Evolutionary conservation across 2,797 vertebrate species (phyloP), one percentile per base, ranked within the genome.

Genomic region (Natrix natrix): DNA sequence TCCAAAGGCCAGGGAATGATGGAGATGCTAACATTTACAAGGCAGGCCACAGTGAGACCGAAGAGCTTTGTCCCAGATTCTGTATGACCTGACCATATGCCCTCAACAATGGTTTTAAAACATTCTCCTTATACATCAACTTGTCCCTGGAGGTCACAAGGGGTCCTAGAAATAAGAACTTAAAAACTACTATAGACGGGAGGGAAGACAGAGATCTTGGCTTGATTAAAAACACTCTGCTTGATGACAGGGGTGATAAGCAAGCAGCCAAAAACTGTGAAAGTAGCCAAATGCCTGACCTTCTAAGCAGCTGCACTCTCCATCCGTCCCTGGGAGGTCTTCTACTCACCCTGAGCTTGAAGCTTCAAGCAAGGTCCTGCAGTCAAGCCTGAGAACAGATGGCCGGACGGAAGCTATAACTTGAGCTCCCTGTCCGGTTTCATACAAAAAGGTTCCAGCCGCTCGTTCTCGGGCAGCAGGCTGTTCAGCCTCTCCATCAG

Each of bases 401-500:
- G 59, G 60, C n/a, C 66, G 12, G 86, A 0, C 0, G 87, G 17
- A 20, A 0, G 32, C 94, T 97, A 97, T 0, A 95, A 97, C 94
- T 96, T 96, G 54, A 97, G 95, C 57, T 99, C 98, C 0, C 98
- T 97, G 0, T 99, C 98, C 0, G 98, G 97, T 89, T 98, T 98
- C 99, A 99, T 99, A 97, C 98, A 98, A 97, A 99, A 99, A 90
- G 99, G 98, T 96, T 99, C 99, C 93, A 99, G 98, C 26, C 98
- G 98, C 96, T 99, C 99, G 0, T 96, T 97, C 97, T 99, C 99
- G 0, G 99, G 99, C 96, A 99, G 97, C 98, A 99, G 96, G 97
- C 98, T 98, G 97, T 99, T 99, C 90, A 99, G 98, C 32, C 99
- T 97, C 97, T 99, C 99, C 99, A 99, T 98, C 96, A 99, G 98